Percentiles rank a stretch among this genome's conserved stretches.
Conservation (phyloP, 2,113 vertebrate species). For the Sebastes schlegelii region DNA sequence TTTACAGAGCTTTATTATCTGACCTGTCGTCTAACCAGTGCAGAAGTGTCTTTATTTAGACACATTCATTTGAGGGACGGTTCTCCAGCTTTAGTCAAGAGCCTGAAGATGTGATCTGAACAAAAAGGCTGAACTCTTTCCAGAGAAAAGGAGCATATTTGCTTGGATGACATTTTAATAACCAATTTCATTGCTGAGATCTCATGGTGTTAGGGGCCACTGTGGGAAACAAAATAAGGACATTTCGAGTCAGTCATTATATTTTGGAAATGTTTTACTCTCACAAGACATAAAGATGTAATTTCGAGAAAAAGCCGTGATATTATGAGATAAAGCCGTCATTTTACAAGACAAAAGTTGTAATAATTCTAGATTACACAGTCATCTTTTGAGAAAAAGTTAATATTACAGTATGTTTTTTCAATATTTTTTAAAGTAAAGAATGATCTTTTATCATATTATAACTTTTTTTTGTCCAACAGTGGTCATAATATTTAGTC, state of each 20-base stretch:
- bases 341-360: not conserved
- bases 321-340: not conserved
- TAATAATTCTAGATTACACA: not conserved
- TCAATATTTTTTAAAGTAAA: too few species aligned
- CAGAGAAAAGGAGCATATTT: not conserved
- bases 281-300: not conserved
- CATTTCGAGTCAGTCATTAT: too few species aligned
- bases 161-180: not conserved
- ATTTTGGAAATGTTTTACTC: not conserved
- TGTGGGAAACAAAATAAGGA: too few species aligned
- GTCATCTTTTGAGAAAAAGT: too few species aligned
- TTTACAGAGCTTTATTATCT: too few species aligned
- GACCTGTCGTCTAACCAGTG: not conserved
- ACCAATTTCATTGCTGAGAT: not conserved
- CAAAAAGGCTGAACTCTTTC: not conserved
- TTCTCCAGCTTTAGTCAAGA: not conserved
- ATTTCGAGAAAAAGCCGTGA: too few species aligned
- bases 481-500: not conserved
- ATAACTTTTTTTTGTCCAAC: not conserved
- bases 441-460: not conserved
- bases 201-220: too few species aligned
- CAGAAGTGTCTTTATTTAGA: not conserved
- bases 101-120: not conserved
- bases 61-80: not conserved
- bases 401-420: not conserved